Evolutionary conservation across 2,888 invertebrate genomes (phyloP), one percentile per base, ranked within the genome.

Genomic region (Matsumyia berberina): DNA sequence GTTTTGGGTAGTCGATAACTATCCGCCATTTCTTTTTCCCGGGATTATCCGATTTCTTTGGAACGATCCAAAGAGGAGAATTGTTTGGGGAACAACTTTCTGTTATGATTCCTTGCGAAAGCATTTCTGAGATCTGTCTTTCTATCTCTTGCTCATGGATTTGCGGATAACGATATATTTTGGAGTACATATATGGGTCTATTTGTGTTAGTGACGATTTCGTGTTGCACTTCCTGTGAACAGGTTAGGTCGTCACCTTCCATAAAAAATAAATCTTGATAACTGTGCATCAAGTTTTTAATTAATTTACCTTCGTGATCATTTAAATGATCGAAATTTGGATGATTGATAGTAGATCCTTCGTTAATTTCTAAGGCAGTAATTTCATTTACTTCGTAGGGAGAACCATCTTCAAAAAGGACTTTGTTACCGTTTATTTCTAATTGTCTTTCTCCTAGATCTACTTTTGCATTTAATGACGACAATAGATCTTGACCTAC

Each of bases 351-450:
- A 3, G 2, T 24, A 24, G 2, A 24, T 24, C 24, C 24, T 4
- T 24, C 24, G 24, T 24, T 24, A 24, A 24, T 24, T 24, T 24
- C 24, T 24, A 24, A 24, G 0, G 12, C 6, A 31, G 12, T 51
- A 12, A 29, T 29, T 31, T 29, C n/a, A 0, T 51, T 24, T 29
- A 51, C 7, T 49, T 49, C 24, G 11, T 12, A 29, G 5, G 12
- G 29, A 7, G 0, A 24, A 29, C 11, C n/a, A n/a, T 24, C 51
- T 51, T 51, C 51, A 1, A 51, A 51, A 29, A 2, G 29, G 2
- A 24, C 11, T 49, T 49, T 49, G 24, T 49, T 24, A 6, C 17
- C 49, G 7, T 49, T 19, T 49, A 49, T 49, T 49, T 49, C 49
- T 49, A 49, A n/a, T 6, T 29, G 12, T 1, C 5, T 51, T 51